Evolutionary conservation across 2,797 vertebrate species (phyloP), one percentile per base, ranked within the genome.

Genomic region (Gastrophryne carolinensis): DNA sequence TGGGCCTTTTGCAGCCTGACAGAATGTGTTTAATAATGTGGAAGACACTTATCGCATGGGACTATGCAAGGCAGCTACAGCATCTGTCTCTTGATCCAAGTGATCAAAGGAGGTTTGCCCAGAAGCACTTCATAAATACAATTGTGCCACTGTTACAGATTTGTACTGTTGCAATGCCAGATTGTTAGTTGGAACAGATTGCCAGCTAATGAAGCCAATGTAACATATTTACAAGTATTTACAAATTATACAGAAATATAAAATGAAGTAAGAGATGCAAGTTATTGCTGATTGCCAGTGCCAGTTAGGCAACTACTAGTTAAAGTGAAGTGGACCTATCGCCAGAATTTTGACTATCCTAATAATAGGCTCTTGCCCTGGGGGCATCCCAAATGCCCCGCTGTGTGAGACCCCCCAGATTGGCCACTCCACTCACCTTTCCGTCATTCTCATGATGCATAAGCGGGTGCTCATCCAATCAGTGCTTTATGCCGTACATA

Each of bases 21-120:
- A 71, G 74, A 63, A 77, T 77, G 75, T 77, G 75, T 77, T 77
- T 77, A 77, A 77, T 77, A 77, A 77, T 54, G 67, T 71, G 58
- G 60, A 77, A 77, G 58, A 58, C 52, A 57, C 50, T 39, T 29
- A 71, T 47, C 67, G 50, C 75, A 77, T 30, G 67, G 60, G 75
- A 71, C 44, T 64, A 21, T 39, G 37, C 58, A 71, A 64, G 50
- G 67, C 75, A 71, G 75, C 57, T 54, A 71, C 35, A 77, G 71
- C 75, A 77, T 77, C 75, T 77, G 75, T 77, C 75, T 72, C 47
- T 35, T 26, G 75, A 77, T 77, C 34, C 60, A 65, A 77, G 75
- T 65, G 75, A 65, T 77, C 71, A 71, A 65, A 77, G 35, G 37
- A 77, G 60, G 50, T 77, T 77, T 64, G 67, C 74, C 75, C 50